Evolutionary conservation across 2,797 vertebrate genomes (phyloP), one percentile per base, ranked within the genome.

Genomic region (Buceros bicornis): DNA sequence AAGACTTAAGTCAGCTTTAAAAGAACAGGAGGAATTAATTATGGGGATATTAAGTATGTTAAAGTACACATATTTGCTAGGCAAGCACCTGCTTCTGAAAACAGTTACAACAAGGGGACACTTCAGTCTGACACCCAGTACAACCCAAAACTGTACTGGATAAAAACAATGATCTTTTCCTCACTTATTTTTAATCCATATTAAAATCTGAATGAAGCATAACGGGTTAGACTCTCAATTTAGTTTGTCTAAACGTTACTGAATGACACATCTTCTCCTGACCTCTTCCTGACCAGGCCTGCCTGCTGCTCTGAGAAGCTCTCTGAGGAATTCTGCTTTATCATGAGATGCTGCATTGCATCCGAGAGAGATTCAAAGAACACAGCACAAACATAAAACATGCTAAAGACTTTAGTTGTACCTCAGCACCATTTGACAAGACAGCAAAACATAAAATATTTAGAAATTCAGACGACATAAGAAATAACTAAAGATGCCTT

Each of bases 281-380:
- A 64, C 33, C 29, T 64, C n/a, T 4, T 79, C 35, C 51, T 70
- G 79, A 31, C 42, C 50, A 29, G 83, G n/a, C 74, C 89, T 91
- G 87, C 64, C 83, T 31, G 33, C 25, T 35, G 14, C 64, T 80
- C 50, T 57, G 16, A 29, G 57, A 83, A 89, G 67, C 69, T 48
- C 21, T 71, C 54, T 50, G 16, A 72, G n/a, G 60, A 28, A 90
- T 56, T 89, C 83, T 94, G 69, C 87, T 89, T 88, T 61, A 87
- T 24, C 22, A 42, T 5, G 8, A 21, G 74, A 61, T 24, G 21
- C 69, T 65, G 28, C 20, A 66, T 1, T 54, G 33, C 37, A 85
- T 61, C 57, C n/a, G 3, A 57, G 48, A 85, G n/a, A 81, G 42
- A 72, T 42, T 65, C 54, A 83, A 37, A 89, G 35, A 13, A 21